Evolutionary conservation across 2,797 vertebrate species (phyloP).

Genomic region (Adrianichthys oophorus): DNA sequence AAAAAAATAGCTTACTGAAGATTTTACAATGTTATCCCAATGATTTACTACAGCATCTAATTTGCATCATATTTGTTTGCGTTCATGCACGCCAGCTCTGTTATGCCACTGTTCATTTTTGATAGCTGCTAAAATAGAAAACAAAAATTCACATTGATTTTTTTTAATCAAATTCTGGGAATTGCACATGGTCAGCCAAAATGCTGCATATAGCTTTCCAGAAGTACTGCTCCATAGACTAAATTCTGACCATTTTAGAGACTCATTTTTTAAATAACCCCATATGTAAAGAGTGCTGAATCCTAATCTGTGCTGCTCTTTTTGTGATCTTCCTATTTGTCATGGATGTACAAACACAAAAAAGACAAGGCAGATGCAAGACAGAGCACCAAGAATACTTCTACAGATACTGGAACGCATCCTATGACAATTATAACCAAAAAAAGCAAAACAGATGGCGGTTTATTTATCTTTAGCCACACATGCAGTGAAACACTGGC

Average conservation of each 20-base stretch:
- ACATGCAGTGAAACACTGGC: background rate
- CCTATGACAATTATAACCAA: background rate
- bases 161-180: background rate
- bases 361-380: constrained; percentile 1
- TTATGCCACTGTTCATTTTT: no score
- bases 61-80: no score
- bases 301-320: constrained; percentile 61
- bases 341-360: constrained; percentile 27
- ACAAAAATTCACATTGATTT: no score
- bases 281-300: constrained; percentile 14
- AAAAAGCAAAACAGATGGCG: background rate
- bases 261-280: constrained; percentile 31
- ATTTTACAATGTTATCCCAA: no score
- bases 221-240: constrained; percentile 2
- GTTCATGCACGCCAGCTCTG: no score
- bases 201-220: constrained; percentile 18
- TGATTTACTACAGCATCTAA: no score
- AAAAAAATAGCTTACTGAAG: no score
- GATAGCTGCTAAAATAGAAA: no score
- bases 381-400: background rate
- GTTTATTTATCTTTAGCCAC: background rate
- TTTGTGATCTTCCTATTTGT: constrained; percentile 59
- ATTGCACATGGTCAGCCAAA: constrained; percentile 17
- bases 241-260: constrained; percentile 29
- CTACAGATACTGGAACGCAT: background rate